Percentiles rank a stretch among this genome's conserved stretches.
phyloP scores from a whole-genome alignment of 2,888 invertebrate species.

The Sphaerophoria rueppellii region DNA sequence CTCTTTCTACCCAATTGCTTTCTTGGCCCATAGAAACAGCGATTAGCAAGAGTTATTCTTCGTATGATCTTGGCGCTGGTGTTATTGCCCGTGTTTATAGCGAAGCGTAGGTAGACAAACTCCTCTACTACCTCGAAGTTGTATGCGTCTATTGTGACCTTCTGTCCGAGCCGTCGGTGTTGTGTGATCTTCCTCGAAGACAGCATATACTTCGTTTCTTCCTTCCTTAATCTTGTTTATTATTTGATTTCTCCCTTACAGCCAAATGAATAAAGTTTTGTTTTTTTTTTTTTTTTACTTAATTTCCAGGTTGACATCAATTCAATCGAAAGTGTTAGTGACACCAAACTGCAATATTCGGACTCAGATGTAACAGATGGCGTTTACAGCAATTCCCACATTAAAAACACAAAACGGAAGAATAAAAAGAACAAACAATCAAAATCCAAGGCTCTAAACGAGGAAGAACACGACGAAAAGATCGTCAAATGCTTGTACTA shows the following conservation, averaged over 20 bases:
- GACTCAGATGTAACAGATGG: slow-evolving; percentile 71
- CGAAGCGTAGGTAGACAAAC: too few relatives aligned
- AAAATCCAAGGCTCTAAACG: slow-evolving; percentile 36
- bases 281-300: not conserved
- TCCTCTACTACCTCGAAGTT: too few relatives aligned
- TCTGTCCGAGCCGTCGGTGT: too few relatives aligned
- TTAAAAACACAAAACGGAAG: slow-evolving; percentile 78
- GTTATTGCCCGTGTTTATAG: too few relatives aligned
- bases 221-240: not conserved
- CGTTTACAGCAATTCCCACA: slow-evolving; percentile 72
- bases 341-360: slow-evolving; percentile 65
- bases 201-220: too few relatives aligned
- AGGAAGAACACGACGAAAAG: slow-evolving; percentile 78
- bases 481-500: slow-evolving; percentile 81
- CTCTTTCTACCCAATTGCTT: too few relatives aligned
- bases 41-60: too few relatives aligned
- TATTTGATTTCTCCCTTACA: not conserved
- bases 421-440: slow-evolving; percentile 75
- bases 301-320: slow-evolving; percentile 78
- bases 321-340: slow-evolving; percentile 79
- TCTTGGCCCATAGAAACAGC: too few relatives aligned
- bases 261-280: not conserved
- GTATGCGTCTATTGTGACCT: too few relatives aligned
- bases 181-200: too few relatives aligned
- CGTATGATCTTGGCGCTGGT: too few relatives aligned